phyloP scores from a whole-genome alignment of 2,797 vertebrate genomes.

The Dicrostonyx torquatus region DNA sequence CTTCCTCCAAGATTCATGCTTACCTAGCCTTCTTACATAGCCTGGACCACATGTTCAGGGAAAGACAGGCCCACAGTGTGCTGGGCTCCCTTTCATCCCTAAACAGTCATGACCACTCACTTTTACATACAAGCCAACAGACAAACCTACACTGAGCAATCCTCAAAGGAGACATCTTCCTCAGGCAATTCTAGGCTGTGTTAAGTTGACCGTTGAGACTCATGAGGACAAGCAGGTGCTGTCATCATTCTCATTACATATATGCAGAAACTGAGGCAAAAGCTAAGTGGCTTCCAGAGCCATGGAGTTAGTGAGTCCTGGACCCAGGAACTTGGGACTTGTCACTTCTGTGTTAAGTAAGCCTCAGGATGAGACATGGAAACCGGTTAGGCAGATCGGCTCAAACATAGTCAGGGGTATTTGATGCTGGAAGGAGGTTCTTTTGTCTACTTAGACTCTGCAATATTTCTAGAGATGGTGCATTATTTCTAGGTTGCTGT shows the following conservation, averaged over 20 bases:
- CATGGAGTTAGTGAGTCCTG: neutral
- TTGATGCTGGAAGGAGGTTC: neutral
- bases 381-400: too few species aligned
- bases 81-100: too few species aligned
- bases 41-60: neutral
- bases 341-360: neutral
- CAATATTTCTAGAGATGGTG: neutral
- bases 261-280: neutral
- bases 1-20: too few species aligned
- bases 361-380: neutral
- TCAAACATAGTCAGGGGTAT: neutral
- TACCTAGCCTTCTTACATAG: neutral
- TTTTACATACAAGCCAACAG: too few species aligned
- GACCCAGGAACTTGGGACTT: neutral
- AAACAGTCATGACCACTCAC: neutral
- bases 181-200: too few species aligned
- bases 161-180: neutral
- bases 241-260: neutral
- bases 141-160: neutral
- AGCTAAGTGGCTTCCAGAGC: neutral
- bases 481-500: neutral
- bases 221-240: neutral
- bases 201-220: neutral
- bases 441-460: neutral
- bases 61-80: too few species aligned